Evolutionary conservation across 2,888 invertebrate genomes (phyloP), one percentile per base, ranked within the genome.

Genomic region (Chironomus riparius): DNA sequence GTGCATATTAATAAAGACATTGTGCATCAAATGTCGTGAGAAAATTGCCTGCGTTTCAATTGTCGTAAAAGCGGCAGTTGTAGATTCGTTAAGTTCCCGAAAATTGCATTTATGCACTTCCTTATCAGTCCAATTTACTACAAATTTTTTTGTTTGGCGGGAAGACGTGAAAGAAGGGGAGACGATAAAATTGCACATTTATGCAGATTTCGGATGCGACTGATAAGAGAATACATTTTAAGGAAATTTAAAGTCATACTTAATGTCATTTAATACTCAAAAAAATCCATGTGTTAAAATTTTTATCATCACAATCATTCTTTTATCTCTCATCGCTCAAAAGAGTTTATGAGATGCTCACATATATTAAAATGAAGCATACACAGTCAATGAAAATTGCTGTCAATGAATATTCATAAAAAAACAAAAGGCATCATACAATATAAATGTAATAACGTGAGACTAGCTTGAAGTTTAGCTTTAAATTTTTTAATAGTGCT

Each of bases 331-430:
- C 4, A 28, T 38, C 7, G 10, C 10, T 38, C 38, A 38, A 38
- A n/a, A 38, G 38, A 38, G 38, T 38, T 38, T 38, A 38, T 2
- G 38, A 38, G 38, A 38, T 38, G 38, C 38, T 38, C 38, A 38
- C 10, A 38, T 38, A 38, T 38, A 38, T 38, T 7, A 38, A 7
- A 38, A 38, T 38, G 38, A 10, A 4, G n/a, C 56, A 7, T 56
- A 56, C 15, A 15, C 18, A 56, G 15, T 56, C 56, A 56, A 56
- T 56, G 18, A 56, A 15, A 56, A 56, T 72, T 48, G 7, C 18
- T 12, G 62, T 65, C 65, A 65, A 72, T 72, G 72, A 72, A 72
- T 72, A 72, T 72, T 72, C 72, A 72, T 72, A 13, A 72, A n/a
- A n/a, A 72, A 72, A 72, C 50, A 61, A 65, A 65, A 65, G 56